Percentiles rank a stretch among this genome's conserved stretches.
phyloP scores from a whole-genome alignment of 2,888 invertebrate genomes.

The Minunthozetes semirufus region DNA sequence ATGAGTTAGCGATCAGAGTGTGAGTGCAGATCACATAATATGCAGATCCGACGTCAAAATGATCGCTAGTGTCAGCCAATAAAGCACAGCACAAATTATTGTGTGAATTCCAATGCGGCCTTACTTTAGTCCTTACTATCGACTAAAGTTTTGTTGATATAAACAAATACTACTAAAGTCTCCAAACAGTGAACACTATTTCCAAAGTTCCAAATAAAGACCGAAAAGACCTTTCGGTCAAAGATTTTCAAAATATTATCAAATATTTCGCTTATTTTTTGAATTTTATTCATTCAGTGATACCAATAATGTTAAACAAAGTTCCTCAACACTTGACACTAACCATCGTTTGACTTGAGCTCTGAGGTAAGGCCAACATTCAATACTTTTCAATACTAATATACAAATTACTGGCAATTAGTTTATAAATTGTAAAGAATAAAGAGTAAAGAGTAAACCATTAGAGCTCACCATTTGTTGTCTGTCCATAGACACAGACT shows the following conservation, averaged over 20 bases:
- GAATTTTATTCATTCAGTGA: background rate
- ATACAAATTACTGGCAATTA: background rate
- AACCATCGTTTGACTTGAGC: background rate
- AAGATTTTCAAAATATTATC: too few species aligned
- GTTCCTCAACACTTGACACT: constrained; percentile 5
- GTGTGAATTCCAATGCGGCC: constrained; percentile 13
- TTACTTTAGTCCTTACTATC: background rate
- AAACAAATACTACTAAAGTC: background rate
- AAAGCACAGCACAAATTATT: background rate
- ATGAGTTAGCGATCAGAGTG: constrained; percentile 10
- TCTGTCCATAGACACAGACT: background rate
- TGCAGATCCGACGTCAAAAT: constrained; percentile 10
- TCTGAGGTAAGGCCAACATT: background rate
- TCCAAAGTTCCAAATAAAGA: constrained; percentile 18
- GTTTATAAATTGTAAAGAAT: too few species aligned
- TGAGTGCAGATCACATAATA: constrained; percentile 19
- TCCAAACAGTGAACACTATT: background rate
- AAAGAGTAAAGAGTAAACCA: too few species aligned
- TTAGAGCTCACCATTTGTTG: too few species aligned
- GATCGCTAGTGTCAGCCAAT: constrained; percentile 3
- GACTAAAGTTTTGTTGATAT: background rate
- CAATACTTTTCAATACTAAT: background rate
- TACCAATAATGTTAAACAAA: constrained; percentile 10
- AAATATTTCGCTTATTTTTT: too few species aligned
- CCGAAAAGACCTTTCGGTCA: background rate